These are phyloP conservation scores for Venturia canescens DNA, from an alignment of 1,140 invertebrate species.

Conservation along the genomic window DNA sequence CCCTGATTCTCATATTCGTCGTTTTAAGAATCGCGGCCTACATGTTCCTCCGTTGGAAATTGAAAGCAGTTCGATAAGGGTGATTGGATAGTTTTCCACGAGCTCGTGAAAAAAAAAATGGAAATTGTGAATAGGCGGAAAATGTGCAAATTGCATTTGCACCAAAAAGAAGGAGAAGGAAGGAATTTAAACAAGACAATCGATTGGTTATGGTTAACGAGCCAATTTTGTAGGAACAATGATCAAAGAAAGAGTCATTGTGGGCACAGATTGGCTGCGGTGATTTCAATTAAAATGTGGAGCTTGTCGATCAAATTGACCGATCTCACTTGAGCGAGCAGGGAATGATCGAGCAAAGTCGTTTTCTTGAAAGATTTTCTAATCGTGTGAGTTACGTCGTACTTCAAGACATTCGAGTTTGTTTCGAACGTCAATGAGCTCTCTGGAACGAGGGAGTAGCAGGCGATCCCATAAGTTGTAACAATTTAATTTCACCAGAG, in stretches of 20 bases:
- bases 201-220: too few relatives aligned
- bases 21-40: constrained; percentile 92
- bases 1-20: constrained; percentile 92
- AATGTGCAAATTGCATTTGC: too few relatives aligned
- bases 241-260: too few relatives aligned
- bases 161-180: too few relatives aligned
- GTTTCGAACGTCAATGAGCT: too few relatives aligned
- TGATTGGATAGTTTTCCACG: not conserved
- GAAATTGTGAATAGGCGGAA: not conserved
- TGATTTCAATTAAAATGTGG: not conserved
- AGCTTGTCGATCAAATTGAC: not conserved
- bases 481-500: constrained; percentile 16
- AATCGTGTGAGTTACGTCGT: not conserved
- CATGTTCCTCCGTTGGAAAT: constrained; percentile 94
- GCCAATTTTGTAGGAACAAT: too few relatives aligned
- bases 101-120: constrained; percentile 15
- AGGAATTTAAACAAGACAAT: too few relatives aligned
- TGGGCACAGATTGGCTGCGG: too few relatives aligned
- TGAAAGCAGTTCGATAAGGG: constrained; percentile 84
- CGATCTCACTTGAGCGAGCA: constrained; percentile 9
- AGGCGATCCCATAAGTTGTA: constrained; percentile 1
- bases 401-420: not conserved
- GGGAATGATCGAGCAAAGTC: not conserved
- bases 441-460: not conserved
- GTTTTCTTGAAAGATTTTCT: not conserved